Conservation (phyloP, 2,797 vertebrate species). For the Protonibea diacanthus region DNA sequence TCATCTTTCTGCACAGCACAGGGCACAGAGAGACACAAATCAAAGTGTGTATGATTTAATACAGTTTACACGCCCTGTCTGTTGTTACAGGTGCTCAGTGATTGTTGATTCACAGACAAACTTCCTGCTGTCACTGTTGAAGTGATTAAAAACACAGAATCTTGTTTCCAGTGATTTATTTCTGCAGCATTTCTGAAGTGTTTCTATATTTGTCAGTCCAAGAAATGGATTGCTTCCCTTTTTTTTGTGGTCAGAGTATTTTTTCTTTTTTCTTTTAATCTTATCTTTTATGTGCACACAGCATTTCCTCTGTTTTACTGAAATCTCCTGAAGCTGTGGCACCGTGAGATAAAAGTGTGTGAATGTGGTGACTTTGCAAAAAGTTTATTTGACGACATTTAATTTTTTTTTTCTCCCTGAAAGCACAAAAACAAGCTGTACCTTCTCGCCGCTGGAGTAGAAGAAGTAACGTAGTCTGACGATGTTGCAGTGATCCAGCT, state of each 20-base stretch:
- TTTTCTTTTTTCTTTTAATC: background rate
- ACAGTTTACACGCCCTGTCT: background rate
- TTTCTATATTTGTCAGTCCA: constrained; percentile 28
- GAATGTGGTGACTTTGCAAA: background rate
- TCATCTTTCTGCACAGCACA: constrained; percentile 88
- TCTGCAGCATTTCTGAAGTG: background rate
- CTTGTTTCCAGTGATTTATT: constrained; percentile 16
- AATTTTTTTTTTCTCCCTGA: background rate
- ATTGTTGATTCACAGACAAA: background rate
- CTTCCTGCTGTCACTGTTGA: background rate
- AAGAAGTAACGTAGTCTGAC: constrained; percentile 94
- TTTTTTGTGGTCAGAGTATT: background rate
- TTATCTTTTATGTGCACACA: background rate
- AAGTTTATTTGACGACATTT: background rate
- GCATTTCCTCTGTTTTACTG: constrained; percentile 17
- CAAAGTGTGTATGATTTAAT: background rate
- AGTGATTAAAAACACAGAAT: background rate
- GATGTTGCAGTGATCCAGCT: constrained; percentile 94
- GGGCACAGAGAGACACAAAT: background rate
- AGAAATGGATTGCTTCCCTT: constrained; percentile 24
- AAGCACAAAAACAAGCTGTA: constrained; percentile 44
- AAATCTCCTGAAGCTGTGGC: background rate
- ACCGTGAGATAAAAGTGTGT: background rate
- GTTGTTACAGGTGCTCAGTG: background rate
- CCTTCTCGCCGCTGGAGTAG: constrained; percentile 95